phyloP scores from a whole-genome alignment of 2,888 invertebrate genomes.

The Tanytarsus gracilentus region DNA sequence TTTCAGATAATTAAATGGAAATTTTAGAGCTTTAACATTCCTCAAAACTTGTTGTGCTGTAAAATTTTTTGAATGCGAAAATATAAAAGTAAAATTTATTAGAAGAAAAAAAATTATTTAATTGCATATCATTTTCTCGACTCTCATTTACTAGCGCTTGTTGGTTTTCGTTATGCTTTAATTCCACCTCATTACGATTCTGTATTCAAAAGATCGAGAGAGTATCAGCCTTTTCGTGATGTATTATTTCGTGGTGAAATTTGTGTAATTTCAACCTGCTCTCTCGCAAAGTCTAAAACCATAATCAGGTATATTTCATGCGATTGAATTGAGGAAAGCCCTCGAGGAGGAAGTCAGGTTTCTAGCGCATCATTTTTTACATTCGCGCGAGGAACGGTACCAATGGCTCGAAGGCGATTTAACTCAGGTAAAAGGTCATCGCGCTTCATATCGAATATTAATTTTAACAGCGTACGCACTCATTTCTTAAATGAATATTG shows the following conservation, averaged over 20 bases:
- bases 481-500: not conserved
- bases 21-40: not conserved
- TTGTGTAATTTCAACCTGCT: constrained; percentile 15
- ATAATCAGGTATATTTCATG: not conserved
- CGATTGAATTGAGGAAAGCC: not conserved
- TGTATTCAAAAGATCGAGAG: not conserved
- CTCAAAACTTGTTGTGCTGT: no score
- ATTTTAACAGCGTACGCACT: constrained; percentile 1
- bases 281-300: no score
- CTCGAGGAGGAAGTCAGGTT: not conserved
- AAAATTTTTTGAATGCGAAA: not conserved
- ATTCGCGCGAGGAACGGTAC: constrained; percentile 10
- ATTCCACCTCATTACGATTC: constrained; percentile 11
- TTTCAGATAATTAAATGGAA: constrained; percentile 19
- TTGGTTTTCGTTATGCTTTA: not conserved
- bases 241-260: constrained; percentile 23
- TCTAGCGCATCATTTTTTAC: not conserved
- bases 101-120: constrained; percentile 7
- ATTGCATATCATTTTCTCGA: constrained; percentile 20
- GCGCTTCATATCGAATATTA: not conserved
- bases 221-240: constrained; percentile 16
- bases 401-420: not conserved
- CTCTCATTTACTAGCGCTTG: not conserved
- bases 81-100: not conserved
- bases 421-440: constrained; percentile 9